Conservation (phyloP, 2,797 vertebrate genomes). For the Sarcophilus harrisii region DNA sequence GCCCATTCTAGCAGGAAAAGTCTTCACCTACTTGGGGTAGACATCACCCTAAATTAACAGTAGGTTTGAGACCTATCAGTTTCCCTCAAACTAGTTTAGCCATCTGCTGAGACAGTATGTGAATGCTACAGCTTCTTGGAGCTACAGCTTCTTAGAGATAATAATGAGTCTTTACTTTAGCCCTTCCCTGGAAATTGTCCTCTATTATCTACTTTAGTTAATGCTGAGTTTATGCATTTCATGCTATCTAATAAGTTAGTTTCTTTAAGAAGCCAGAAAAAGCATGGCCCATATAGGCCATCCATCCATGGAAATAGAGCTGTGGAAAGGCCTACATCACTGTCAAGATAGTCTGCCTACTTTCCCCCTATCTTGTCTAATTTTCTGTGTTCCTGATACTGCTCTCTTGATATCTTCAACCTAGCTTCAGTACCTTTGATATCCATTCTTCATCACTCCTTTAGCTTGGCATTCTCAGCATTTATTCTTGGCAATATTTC, state of each 20-base stretch:
- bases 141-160: background rate
- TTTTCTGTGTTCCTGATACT: background rate
- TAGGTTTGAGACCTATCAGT: background rate
- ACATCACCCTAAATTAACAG: background rate
- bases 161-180: background rate
- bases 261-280: background rate
- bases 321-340: background rate
- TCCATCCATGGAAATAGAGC: background rate
- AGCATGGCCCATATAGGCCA: background rate
- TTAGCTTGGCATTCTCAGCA: background rate
- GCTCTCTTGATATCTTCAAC: background rate
- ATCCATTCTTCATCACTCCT: background rate
- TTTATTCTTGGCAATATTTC: background rate
- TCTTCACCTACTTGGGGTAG: no score
- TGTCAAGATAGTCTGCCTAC: background rate
- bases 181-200: background rate
- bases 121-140: background rate
- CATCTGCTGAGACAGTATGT: background rate
- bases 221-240: background rate
- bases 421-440: background rate
- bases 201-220: background rate
- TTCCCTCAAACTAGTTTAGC: background rate
- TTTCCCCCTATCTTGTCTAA: background rate
- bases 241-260: background rate
- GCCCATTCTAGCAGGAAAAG: background rate